Evolutionary conservation across 2,888 invertebrate genomes (phyloP), one percentile per base, ranked within the genome.

Genomic region (Zootermopsis nevadensis): DNA sequence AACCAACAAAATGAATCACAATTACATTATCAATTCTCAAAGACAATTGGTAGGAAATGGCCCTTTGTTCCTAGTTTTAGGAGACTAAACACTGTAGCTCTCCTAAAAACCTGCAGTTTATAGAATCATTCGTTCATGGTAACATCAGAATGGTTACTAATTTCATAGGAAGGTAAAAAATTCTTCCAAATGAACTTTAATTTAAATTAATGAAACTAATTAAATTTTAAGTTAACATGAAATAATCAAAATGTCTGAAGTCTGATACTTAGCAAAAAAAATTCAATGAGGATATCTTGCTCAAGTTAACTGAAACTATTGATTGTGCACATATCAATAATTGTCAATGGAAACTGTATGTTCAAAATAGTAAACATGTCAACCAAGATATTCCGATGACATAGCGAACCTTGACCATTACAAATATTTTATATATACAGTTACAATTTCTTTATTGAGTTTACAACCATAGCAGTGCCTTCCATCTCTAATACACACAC

Each of bases 1-100:
- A 74, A 74, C 74, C 74, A 74, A 38, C 74, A 74, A 74, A 74
- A n/a, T 74, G 74, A 74, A 74, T 38, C 74, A 74, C 38, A 60
- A 60, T 60, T 60, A 60, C n/a, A 74, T 22, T 38, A 38, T 24
- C 38, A 69, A 74, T 42, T 74, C 7, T 38, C 74, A 74, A 74
- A 74, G 4, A 72, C 33, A 72, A 72, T 33, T 27, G 67, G 33
- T 72, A 72, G 72, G 38, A 42, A 74, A 74, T n/a, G 8, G 31
- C 74, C 12, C 15, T 27, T 27, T 60, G 60, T 48, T 48, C 19
- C 4, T 48, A 48, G 19, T 15, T 12, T n/a, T 60, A 60, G 60
- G 10, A 60, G 12, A 60, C 19, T 48, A 48, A 48, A 48, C 48
- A 48, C 19, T 48, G 48, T 19, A 48, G 8, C 27, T 60, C 27